These are phyloP conservation scores for Melopsittacus undulatus DNA, from an alignment of 2,797 vertebrate species.

Conservation along the genomic window DNA sequence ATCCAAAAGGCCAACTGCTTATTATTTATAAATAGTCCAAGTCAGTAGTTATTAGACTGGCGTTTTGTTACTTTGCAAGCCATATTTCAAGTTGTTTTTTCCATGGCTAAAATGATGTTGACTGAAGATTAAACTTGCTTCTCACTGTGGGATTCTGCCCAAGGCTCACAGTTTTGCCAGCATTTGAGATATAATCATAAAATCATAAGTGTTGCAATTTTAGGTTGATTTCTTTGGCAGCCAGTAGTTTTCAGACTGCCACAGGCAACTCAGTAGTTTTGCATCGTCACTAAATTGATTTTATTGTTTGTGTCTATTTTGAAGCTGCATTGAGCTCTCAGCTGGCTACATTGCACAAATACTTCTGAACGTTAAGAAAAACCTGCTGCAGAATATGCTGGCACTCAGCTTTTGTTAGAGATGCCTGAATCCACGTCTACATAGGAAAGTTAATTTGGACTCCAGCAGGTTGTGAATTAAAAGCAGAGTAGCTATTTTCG, in stretches of 20 bases:
- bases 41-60: neutral
- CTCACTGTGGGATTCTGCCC: neutral
- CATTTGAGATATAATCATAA: neutral
- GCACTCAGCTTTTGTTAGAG: neutral
- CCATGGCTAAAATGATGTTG: neutral
- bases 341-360: neutral
- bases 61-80: neutral
- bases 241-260: neutral
- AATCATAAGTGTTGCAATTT: conserved; percentile 2
- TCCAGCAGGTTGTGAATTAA: neutral
- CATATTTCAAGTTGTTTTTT: neutral
- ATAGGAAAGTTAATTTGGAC: neutral
- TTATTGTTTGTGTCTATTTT: conserved; percentile 15
- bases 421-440: neutral
- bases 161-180: neutral
- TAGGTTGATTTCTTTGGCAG: conserved; percentile 41
- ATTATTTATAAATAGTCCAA: neutral
- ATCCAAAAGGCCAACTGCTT: neutral
- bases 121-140: neutral
- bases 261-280: neutral
- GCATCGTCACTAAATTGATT: neutral
- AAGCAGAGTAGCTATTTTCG: neutral
- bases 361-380: neutral
- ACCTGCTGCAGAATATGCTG: neutral
- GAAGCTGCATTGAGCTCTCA: neutral